Conservation (phyloP, 2,113 vertebrate species). For the Caranx melampygus region DNA sequence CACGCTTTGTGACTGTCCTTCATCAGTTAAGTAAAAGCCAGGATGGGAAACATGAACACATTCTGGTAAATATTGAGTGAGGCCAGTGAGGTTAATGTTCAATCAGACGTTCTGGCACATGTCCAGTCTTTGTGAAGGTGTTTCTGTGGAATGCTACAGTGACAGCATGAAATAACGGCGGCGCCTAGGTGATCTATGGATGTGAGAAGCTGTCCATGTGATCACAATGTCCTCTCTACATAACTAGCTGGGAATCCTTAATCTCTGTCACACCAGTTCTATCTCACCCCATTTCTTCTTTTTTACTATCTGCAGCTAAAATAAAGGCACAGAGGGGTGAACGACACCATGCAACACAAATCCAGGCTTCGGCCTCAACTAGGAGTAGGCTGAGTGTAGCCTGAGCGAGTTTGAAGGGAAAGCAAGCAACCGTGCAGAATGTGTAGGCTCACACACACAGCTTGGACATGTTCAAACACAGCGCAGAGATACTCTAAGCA, state of each 20-base stretch:
- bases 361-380: background rate
- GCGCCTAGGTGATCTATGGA: background rate
- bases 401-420: background rate
- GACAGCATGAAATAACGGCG: background rate
- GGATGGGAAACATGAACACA: constrained; percentile 21
- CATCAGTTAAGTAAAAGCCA: background rate
- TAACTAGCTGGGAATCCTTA: background rate
- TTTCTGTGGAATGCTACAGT: constrained; percentile 6
- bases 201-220: background rate
- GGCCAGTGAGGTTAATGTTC: constrained; percentile 40
- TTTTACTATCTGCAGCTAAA: background rate
- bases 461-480: constrained; percentile 72
- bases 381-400: background rate
- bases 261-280: background rate
- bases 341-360: background rate
- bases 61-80: constrained; percentile 44
- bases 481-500: constrained; percentile 4
- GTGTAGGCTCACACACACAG: constrained; percentile 28
- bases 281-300: background rate
- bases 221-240: background rate
- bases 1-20: background rate
- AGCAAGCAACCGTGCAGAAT: constrained; percentile 31
- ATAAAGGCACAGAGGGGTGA: background rate
- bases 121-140: constrained; percentile 12
- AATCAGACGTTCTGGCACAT: constrained; percentile 24